A percentile compares a stretch with the other conserved stretches of the same genome.
phyloP scores from a whole-genome alignment of 2,113 vertebrate genomes.

The Gadus macrocephalus region DNA sequence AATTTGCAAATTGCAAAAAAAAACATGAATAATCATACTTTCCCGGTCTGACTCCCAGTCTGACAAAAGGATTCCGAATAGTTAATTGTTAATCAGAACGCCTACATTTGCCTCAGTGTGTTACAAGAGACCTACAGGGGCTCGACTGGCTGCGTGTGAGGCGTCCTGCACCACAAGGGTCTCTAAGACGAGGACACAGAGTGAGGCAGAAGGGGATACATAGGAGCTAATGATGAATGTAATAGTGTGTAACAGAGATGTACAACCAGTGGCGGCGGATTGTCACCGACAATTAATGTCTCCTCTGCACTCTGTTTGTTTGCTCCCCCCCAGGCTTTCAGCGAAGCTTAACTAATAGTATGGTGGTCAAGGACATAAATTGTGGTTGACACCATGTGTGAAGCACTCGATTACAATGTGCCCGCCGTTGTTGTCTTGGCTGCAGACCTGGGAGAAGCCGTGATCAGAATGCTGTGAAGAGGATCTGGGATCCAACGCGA shows the following conservation, averaged over 20 bases:
- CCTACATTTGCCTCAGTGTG: constrained; percentile 20
- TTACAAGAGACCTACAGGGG: constrained; percentile 20
- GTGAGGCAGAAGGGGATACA: constrained; percentile 44
- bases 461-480: too few relatives aligned
- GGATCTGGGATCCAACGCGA: background rate
- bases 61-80: background rate
- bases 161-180: constrained; percentile 7
- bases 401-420: constrained; percentile 72
- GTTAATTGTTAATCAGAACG: constrained; percentile 18
- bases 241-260: constrained; percentile 81
- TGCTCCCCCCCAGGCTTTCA: constrained; percentile 59
- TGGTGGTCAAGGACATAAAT: constrained; percentile 71
- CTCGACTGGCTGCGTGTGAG: background rate
- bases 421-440: constrained; percentile 50
- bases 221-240: constrained; percentile 71
- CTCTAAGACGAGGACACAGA: constrained; percentile 34
- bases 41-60: background rate
- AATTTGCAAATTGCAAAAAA: constrained; percentile 10
- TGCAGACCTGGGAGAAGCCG: constrained; percentile 6
- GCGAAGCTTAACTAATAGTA: constrained; percentile 80
- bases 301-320: constrained; percentile 66
- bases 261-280: constrained; percentile 70
- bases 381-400: constrained; percentile 75
- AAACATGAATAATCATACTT: background rate
- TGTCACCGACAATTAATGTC: constrained; percentile 81